Evolutionary conservation across 2,113 vertebrate species (phyloP).

Genomic region (Madoqua kirkii): DNA sequence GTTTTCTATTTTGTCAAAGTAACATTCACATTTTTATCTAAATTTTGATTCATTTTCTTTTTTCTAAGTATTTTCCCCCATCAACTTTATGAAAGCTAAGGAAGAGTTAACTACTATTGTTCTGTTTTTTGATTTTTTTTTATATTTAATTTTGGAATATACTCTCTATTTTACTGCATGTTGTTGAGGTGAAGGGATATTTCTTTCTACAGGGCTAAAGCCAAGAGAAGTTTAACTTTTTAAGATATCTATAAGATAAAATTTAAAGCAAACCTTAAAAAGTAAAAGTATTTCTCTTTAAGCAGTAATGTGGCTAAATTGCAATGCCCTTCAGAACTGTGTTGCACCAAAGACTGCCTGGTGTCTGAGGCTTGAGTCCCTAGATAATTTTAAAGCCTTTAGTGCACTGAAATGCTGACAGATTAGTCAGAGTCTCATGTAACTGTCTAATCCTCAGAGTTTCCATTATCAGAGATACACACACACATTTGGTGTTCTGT

Average conservation of each 20-base stretch:
- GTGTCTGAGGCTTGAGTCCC: not conserved
- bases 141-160: not conserved
- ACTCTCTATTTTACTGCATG: not conserved
- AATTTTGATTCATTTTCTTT: not conserved
- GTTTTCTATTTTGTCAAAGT: not conserved
- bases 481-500: slow-evolving; percentile 6
- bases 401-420: not conserved
- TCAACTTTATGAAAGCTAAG: not conserved
- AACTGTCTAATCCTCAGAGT: slow-evolving; percentile 4
- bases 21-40: not conserved
- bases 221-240: not conserved
- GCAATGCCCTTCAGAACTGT: not conserved
- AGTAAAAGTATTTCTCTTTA: not conserved
- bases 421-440: not conserved
- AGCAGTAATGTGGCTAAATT: not conserved
- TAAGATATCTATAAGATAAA: not conserved
- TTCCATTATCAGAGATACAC: slow-evolving; percentile 9
- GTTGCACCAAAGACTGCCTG: not conserved
- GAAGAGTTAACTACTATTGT: not conserved
- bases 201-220: not conserved
- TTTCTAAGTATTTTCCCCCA: not conserved
- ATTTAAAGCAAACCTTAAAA: not conserved
- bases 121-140: not conserved
- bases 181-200: not conserved
- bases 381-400: not conserved